Evolutionary conservation across 1,140 invertebrate species (phyloP).

Genomic region (Hestina assimilis): DNA sequence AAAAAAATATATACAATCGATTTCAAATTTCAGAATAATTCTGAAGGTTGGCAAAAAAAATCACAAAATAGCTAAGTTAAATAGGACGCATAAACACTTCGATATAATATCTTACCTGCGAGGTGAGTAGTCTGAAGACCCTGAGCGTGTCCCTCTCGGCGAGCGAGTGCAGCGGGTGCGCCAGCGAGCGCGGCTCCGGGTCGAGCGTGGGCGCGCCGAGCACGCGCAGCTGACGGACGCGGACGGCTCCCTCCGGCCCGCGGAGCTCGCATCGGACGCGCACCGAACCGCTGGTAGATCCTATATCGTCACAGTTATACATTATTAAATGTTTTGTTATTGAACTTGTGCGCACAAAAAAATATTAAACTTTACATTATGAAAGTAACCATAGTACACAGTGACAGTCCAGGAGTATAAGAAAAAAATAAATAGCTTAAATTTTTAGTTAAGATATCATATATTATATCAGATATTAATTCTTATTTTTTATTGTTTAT

Average conservation of each 20-base stretch:
- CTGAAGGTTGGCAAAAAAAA: too few species aligned
- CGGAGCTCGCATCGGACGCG: conserved; percentile 90
- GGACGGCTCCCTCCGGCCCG: conserved; percentile 93
- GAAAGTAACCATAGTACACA: too few species aligned
- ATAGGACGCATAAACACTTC: not conserved
- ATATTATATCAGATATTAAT: not conserved
- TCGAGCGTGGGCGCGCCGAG: conserved; percentile 79
- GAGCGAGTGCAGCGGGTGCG: conserved; percentile 89
- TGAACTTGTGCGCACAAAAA: too few species aligned
- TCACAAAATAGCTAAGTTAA: too few species aligned
- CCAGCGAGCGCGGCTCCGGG: conserved; percentile 80
- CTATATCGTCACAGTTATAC: conserved; percentile 16
- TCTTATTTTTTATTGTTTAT: not conserved
- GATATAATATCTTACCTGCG: conserved; percentile 81
- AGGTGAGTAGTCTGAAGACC: conserved; percentile 96
- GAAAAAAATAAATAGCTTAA: too few species aligned
- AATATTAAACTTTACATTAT: too few species aligned
- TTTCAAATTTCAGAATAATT: too few species aligned
- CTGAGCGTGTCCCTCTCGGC: conserved; percentile 95
- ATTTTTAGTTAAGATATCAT: too few species aligned
- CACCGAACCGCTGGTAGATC: conserved; percentile 31
- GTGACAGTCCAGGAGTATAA: too few species aligned
- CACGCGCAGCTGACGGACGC: conserved; percentile 90
- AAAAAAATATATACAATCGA: too few species aligned
- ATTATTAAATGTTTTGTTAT: too few species aligned